Evolutionary conservation across 1,140 invertebrate genomes (phyloP).

Genomic region (Papilio machaon): DNA sequence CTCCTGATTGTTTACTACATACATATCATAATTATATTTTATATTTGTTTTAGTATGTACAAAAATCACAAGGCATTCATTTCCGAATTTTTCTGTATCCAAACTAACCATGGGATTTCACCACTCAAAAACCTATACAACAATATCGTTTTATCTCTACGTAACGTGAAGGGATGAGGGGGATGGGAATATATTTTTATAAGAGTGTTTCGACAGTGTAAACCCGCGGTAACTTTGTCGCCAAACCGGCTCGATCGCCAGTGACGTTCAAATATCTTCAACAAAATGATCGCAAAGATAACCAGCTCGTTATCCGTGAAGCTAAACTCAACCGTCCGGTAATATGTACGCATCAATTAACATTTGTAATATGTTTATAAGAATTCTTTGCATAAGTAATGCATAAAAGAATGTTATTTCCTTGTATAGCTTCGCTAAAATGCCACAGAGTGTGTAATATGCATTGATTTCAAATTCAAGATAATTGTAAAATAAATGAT

Average conservation of each 20-base stretch:
- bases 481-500: neutral
- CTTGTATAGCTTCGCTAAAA: slow-evolving; percentile 46
- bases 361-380: slow-evolving; percentile 40
- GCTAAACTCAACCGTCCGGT: neutral
- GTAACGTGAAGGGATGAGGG: neutral
- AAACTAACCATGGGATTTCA: no score
- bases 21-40: no score
- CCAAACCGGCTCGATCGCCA: slow-evolving; percentile 25
- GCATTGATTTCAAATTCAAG: slow-evolving; percentile 17
- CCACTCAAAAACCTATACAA: no score
- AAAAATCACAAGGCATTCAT: no score
- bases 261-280: slow-evolving; percentile 36
- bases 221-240: neutral
- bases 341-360: slow-evolving; percentile 32
- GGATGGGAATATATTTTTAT: neutral
- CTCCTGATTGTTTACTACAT: no score
- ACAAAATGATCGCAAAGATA: slow-evolving; percentile 36
- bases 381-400: slow-evolving; percentile 40
- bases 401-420: slow-evolving; percentile 44
- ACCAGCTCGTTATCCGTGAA: slow-evolving; percentile 18
- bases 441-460: slow-evolving; percentile 35
- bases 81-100: no score
- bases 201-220: neutral
- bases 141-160: no score
- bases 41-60: no score